Conservation (phyloP, 1,140 invertebrate genomes). For the Ostrea edulis region DNA sequence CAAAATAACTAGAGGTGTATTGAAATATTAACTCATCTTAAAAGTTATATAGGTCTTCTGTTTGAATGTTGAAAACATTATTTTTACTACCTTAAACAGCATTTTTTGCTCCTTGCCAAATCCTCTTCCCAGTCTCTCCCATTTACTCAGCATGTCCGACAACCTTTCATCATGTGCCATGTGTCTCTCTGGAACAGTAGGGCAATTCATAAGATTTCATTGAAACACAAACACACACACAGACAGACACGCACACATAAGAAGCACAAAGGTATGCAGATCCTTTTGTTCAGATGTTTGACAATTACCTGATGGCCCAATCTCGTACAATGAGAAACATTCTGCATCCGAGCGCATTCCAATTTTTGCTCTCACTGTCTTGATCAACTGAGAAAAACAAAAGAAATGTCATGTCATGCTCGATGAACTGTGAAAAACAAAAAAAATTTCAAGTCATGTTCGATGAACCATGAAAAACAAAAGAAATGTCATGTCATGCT, state of each 20-base stretch:
- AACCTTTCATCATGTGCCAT: conserved; percentile 92
- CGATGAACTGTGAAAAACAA: too few species aligned
- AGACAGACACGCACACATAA: neutral
- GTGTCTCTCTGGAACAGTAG: conserved; percentile 85
- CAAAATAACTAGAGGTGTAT: too few species aligned
- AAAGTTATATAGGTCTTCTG: too few species aligned
- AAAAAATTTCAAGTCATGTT: too few species aligned
- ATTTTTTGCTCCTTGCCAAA: conserved; percentile 80
- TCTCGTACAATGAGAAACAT: conserved; percentile 90
- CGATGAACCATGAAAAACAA: conserved; percentile 83
- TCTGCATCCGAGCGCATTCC: conserved; percentile 91
- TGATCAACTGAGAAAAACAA: conserved; percentile 83
- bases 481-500: neutral
- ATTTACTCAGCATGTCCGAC: conserved; percentile 96
- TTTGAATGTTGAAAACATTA: too few species aligned
- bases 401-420: neutral
- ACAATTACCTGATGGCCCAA: conserved; percentile 81
- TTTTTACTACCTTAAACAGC: conserved; percentile 78
- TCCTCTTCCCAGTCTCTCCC: conserved; percentile 87
- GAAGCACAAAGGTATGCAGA: neutral
- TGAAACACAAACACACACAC: neutral
- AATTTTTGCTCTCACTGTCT: conserved; percentile 94
- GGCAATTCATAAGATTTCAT: neutral
- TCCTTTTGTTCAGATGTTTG: too few species aligned
- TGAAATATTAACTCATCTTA: too few species aligned